Evolutionary conservation across 2,888 invertebrate genomes (phyloP).

Genomic region (Molanna angustata): DNA sequence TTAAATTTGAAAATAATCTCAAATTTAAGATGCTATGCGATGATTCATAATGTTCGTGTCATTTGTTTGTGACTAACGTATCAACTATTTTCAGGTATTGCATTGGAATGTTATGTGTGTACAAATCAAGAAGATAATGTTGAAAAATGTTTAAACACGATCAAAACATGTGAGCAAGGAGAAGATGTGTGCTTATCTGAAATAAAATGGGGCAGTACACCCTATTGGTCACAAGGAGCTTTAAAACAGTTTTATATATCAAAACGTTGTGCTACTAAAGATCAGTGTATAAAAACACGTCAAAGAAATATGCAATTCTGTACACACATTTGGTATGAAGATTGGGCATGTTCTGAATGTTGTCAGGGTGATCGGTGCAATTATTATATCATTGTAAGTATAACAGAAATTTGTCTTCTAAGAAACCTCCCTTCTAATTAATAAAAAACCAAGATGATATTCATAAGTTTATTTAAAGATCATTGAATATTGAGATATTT

Average conservation of each 20-base stretch:
- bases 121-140: constrained; percentile 87
- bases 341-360: constrained; percentile 96
- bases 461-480: too few species aligned
- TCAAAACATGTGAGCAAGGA: constrained; percentile 83
- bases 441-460: too few species aligned
- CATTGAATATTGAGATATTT: too few species aligned
- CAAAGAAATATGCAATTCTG: constrained; percentile 73
- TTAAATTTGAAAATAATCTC: too few species aligned
- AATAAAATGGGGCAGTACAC: constrained; percentile 94
- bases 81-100: constrained; percentile 50
- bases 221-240: constrained; percentile 92
- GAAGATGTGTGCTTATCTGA: constrained; percentile 87
- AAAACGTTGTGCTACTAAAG: constrained; percentile 82
- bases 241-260: constrained; percentile 91
- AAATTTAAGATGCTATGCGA: too few species aligned
- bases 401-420: constrained; percentile 1
- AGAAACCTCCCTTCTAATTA: too few species aligned
- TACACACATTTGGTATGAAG: constrained; percentile 91
- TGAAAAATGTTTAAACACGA: constrained; percentile 90
- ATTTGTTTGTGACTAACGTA: too few species aligned
- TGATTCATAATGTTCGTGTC: too few species aligned
- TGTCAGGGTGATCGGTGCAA: constrained; percentile 95
- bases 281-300: constrained; percentile 71
- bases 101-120: constrained; percentile 94
- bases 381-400: constrained; percentile 90